A percentile compares a stretch with the other conserved stretches of the same genome.
Evolutionary conservation across 2,113 vertebrate species (phyloP).

Genomic region (crab-eating macaque (Macaca fascicularis)): T2T-MFA8v1.1 NC_088388.1:76214001-76214500

Average conservation of each 20-base stretch:
- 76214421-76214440: background rate
- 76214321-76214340: background rate
- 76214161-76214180: background rate
- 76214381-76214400: background rate
- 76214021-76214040: background rate
- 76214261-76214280: background rate
- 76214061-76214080: slow-evolving; percentile 7
- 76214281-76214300: background rate
- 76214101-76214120: slow-evolving; percentile 7
- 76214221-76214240: slow-evolving; percentile 16
- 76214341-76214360: background rate
- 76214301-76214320: slow-evolving; percentile 23
- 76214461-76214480: slow-evolving; percentile 2
- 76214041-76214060: background rate
- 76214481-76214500: background rate
- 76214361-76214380: background rate
- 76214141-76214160: background rate
- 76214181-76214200: background rate
- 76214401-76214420: background rate
- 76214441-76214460: slow-evolving; percentile 34
- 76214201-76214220: background rate
- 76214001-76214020: slow-evolving; percentile 30
- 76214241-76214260: background rate
- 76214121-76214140: background rate
- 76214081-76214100: background rate